Evolutionary conservation across 2,797 vertebrate genomes (phyloP).

Genomic region (Gallirallus australis): DNA sequence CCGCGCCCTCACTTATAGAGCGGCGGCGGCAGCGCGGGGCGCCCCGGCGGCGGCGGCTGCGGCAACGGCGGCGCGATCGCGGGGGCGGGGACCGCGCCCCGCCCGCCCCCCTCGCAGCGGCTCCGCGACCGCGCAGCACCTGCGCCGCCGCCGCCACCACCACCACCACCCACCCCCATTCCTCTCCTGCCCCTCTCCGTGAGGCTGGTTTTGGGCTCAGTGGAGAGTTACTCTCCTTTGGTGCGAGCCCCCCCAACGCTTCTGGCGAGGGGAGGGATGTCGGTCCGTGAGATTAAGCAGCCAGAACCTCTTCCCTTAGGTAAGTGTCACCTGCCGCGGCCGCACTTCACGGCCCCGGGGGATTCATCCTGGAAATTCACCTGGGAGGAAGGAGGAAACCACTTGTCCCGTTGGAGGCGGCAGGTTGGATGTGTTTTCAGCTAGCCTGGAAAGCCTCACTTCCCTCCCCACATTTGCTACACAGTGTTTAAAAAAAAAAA

Average conservation of each 20-base stretch:
- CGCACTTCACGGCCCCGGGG: fast-evolving
- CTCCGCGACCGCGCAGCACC: neutral
- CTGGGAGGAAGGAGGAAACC: neutral
- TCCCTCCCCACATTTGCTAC: neutral
- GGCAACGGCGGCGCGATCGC: neutral
- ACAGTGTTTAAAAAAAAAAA: neutral
- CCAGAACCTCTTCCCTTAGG: fast-evolving
- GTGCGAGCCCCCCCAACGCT: too few relatives aligned
- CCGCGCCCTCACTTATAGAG: constrained; percentile 23
- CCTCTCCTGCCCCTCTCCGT: too few relatives aligned
- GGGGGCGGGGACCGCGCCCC: neutral
- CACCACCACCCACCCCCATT: neutral
- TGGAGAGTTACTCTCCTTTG: too few relatives aligned
- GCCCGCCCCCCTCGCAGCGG: neutral
- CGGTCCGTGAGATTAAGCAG: fast-evolving
- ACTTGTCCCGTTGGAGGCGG: neutral
- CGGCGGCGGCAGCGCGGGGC: neutral
- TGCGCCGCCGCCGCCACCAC: neutral
- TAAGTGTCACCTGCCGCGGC: neutral
- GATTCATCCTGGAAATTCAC: neutral
- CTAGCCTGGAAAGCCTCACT: neutral
- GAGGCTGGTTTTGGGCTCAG: neutral
- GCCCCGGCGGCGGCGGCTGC: neutral
- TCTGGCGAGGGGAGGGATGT: neutral
- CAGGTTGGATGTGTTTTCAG: neutral